These are phyloP conservation scores for Fissipunctia ypsillon DNA, from an alignment of 2,888 invertebrate species.

Conservation along the genomic window DNA sequence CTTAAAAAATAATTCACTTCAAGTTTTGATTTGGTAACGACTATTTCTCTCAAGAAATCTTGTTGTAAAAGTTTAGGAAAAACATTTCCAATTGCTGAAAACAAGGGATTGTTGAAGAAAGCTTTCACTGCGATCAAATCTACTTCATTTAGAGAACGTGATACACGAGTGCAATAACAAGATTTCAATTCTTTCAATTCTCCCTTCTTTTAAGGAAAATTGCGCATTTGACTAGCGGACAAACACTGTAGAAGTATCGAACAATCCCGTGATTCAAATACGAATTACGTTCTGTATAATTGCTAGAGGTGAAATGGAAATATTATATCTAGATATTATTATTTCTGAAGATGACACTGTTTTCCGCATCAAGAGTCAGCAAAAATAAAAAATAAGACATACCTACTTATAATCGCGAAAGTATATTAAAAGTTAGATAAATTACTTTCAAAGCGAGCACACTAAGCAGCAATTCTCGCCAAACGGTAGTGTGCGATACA, in stretches of 20 bases:
- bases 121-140: slow-evolving; percentile 46
- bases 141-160: slow-evolving; percentile 57
- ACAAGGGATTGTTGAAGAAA: slow-evolving; percentile 53
- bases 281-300: slow-evolving; percentile 21
- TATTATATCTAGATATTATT: not conserved
- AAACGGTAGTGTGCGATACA: slow-evolving; percentile 75
- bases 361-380: slow-evolving; percentile 21
- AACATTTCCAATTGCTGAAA: slow-evolving; percentile 30
- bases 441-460: slow-evolving; percentile 71
- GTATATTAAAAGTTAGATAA: slow-evolving; percentile 72
- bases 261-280: slow-evolving; percentile 41
- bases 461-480: slow-evolving; percentile 78
- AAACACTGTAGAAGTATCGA: slow-evolving; percentile 14
- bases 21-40: not conserved
- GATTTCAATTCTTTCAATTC: slow-evolving; percentile 39
- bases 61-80: slow-evolving; percentile 26
- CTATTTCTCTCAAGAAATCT: not conserved
- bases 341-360: not conserved
- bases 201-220: slow-evolving; percentile 38
- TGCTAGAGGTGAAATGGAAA: not conserved
- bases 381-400: slow-evolving; percentile 52
- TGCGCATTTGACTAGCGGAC: slow-evolving; percentile 18
- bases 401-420: slow-evolving; percentile 54
- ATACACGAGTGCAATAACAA: slow-evolving; percentile 53
- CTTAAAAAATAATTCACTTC: slow-evolving; percentile 13